Conservation (phyloP, 1,140 invertebrate species). For the Hypothenemus hampei region DNA sequence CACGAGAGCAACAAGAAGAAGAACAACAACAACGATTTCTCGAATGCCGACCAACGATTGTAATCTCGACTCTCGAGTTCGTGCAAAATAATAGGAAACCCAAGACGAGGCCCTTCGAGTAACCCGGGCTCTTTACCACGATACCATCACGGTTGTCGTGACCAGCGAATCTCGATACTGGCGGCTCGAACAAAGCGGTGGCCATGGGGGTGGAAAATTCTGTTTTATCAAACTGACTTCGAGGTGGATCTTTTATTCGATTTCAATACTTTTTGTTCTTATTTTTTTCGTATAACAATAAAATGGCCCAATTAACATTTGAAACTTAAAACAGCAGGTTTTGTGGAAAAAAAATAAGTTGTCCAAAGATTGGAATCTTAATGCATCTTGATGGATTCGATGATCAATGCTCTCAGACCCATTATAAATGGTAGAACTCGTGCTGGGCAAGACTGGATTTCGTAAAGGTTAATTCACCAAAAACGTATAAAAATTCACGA, state of each 20-base stretch:
- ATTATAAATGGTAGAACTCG: no score
- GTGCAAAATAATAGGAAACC: conserved; percentile 3
- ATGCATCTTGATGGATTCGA: no score
- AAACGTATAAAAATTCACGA: conserved; percentile 8
- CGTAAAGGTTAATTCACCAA: conserved; percentile 1
- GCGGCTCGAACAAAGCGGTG: conserved; percentile 7
- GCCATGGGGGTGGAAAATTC: conserved; percentile 10
- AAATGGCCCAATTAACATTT: no score
- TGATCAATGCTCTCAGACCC: no score
- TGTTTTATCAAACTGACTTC: conserved; percentile 8
- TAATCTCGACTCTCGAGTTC: neutral
- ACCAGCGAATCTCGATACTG: conserved; percentile 11
- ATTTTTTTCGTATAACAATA: no score
- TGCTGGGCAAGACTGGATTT: conserved; percentile 16
- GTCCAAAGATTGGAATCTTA: no score
- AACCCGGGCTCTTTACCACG: conserved; percentile 3
- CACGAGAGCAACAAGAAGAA: no score
- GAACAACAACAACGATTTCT: no score
- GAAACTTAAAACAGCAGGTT: no score
- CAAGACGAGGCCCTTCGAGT: neutral
- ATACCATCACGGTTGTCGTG: conserved; percentile 11
- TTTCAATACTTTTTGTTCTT: no score
- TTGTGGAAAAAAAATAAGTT: no score
- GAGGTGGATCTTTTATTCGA: no score
- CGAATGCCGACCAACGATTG: neutral